phyloP scores from a whole-genome alignment of 1,140 invertebrate genomes.

The Zaprionus ghesquierei region DNA sequence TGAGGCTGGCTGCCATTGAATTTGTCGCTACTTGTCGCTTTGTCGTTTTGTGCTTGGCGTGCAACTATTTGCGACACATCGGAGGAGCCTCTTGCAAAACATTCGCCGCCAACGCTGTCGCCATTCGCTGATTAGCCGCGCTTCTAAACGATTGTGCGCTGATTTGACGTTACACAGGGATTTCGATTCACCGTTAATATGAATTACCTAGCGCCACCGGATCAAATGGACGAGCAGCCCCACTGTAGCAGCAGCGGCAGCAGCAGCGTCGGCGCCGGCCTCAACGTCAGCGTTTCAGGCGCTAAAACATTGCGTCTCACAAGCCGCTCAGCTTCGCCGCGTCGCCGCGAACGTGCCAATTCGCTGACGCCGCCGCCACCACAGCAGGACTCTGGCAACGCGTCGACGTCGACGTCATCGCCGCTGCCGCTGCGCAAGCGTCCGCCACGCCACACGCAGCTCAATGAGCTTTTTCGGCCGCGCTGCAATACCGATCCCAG shows the following conservation, averaged over 20 bases:
- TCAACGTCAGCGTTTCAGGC: background rate
- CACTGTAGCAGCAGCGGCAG: conserved; percentile 10
- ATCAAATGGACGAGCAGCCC: conserved; percentile 1
- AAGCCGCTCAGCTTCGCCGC: conserved; percentile 50
- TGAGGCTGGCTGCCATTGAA: background rate
- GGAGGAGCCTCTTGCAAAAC: conserved; percentile 5
- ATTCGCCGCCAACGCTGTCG: conserved; percentile 4
- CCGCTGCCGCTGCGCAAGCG: conserved; percentile 1
- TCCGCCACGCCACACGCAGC: background rate
- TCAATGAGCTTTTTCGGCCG: background rate
- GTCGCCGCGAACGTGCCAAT: conserved; percentile 35
- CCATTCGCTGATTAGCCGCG: conserved; percentile 31
- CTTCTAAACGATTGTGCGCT: conserved; percentile 12
- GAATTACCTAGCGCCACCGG: conserved; percentile 38
- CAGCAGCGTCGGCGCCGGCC: background rate
- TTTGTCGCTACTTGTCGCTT: background rate
- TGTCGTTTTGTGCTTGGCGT: conserved; percentile 9
- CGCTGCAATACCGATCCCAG: background rate
- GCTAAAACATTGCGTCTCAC: conserved; percentile 6
- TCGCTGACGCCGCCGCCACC: conserved; percentile 26
- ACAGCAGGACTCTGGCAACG: conserved; percentile 13
- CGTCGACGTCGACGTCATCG: conserved; percentile 7
- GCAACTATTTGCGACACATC: background rate
- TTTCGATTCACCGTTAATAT: background rate
- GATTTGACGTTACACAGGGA: conserved; percentile 19